phyloP scores from a whole-genome alignment of 2,888 invertebrate genomes.

The Thera obeliscata region DNA sequence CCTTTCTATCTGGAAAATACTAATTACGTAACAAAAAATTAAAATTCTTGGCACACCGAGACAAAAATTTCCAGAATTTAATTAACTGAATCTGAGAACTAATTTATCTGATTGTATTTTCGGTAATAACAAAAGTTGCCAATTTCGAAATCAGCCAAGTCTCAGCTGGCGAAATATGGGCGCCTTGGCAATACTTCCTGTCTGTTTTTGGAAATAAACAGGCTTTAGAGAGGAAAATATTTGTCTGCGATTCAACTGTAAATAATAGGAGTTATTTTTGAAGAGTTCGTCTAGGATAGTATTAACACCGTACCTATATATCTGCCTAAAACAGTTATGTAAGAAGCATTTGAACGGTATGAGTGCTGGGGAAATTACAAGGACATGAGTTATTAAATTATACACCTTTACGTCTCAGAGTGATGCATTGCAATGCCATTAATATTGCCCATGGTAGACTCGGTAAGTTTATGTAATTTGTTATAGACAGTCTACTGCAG shows the following conservation, averaged over 20 bases:
- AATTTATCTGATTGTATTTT: constrained; percentile 8
- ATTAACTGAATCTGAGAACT: constrained; percentile 14
- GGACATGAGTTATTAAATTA: too few species aligned
- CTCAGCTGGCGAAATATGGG: constrained; percentile 9
- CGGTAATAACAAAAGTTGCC: constrained; percentile 12
- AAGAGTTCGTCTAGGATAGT: too few species aligned
- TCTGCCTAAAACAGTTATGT: too few species aligned
- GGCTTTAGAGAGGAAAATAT: background rate
- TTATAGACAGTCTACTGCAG: too few species aligned
- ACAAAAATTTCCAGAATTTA: constrained; percentile 4
- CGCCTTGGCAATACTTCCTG: constrained; percentile 4
- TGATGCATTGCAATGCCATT: too few species aligned
- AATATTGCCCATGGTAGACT: too few species aligned
- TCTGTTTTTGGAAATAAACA: background rate
- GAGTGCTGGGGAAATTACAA: too few species aligned
- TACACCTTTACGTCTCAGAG: too few species aligned
- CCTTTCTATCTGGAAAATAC: background rate
- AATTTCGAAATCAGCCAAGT: constrained; percentile 15
- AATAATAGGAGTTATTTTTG: background rate
- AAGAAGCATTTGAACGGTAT: too few species aligned
- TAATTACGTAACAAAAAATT: constrained; percentile 6
- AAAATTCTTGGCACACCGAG: constrained; percentile 14
- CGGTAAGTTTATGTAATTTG: too few species aligned
- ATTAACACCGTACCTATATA: too few species aligned
- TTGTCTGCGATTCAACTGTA: background rate